Evolutionary conservation across 2,113 vertebrate species (phyloP).

Genomic region (Bos indicus): DNA sequence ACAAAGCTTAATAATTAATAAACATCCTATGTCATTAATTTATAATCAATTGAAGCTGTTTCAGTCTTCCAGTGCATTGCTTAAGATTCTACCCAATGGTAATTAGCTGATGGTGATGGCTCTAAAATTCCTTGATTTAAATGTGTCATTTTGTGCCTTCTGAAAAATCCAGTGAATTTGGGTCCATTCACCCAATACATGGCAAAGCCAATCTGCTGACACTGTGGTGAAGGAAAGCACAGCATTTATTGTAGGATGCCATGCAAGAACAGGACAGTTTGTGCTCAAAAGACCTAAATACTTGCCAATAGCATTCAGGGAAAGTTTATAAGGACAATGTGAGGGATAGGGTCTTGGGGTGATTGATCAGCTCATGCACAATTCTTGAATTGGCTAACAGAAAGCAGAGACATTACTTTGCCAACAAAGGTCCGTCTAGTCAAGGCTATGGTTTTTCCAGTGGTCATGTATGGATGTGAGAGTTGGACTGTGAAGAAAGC

Average conservation of each 20-base stretch:
- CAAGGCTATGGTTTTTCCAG: too few species aligned
- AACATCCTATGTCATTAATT: slow-evolving; percentile 70
- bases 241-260: neutral
- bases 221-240: neutral
- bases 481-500: too few species aligned
- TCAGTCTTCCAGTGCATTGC: slow-evolving; percentile 22
- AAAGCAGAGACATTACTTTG: too few species aligned
- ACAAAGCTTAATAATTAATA: slow-evolving; percentile 70
- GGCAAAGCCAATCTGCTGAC: neutral
- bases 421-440: too few species aligned
- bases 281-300: neutral
- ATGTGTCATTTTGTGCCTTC: neutral
- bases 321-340: neutral
- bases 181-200: neutral
- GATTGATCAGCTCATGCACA: neutral
- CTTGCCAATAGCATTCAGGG: neutral
- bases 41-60: slow-evolving; percentile 63
- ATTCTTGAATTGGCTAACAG: neutral
- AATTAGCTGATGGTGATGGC: neutral
- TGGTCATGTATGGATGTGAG: too few species aligned
- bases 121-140: neutral
- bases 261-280: neutral
- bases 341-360: neutral
- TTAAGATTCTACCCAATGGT: neutral
- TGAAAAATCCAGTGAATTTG: neutral